Percentiles rank a stretch among this genome's conserved stretches.
Evolutionary conservation across 2,888 invertebrate genomes (phyloP).

Genomic region (Copidosoma aretas): DNA sequence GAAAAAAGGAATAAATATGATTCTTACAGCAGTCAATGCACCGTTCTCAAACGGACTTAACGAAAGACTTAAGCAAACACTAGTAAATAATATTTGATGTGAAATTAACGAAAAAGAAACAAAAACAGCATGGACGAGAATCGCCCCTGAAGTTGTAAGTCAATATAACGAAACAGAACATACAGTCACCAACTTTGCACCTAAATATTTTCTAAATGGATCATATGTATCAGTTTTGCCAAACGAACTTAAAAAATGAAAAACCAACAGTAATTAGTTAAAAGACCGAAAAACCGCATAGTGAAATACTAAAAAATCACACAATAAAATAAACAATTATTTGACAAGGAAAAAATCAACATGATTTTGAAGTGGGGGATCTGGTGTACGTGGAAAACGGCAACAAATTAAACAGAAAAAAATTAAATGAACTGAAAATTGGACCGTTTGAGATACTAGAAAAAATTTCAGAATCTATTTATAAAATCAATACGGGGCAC

Average conservation of each 20-base stretch:
- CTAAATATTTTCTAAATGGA: constrained; percentile 48
- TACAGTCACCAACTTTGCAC: constrained; percentile 46
- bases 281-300: constrained; percentile 9
- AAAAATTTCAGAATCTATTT: constrained; percentile 46
- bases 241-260: background rate
- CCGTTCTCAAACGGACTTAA: constrained; percentile 24
- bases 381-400: constrained; percentile 51
- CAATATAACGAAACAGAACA: constrained; percentile 50
- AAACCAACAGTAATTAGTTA: background rate
- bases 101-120: constrained; percentile 33
- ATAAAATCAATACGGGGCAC: constrained; percentile 39
- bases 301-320: constrained; percentile 45
- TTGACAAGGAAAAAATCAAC: constrained; percentile 47
- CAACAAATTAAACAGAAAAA: constrained; percentile 50
- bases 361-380: constrained; percentile 49
- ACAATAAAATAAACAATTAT: constrained; percentile 47
- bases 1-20: constrained; percentile 1
- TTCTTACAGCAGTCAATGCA: constrained; percentile 26
- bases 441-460: constrained; percentile 46
- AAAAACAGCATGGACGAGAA: constrained; percentile 30
- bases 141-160: constrained; percentile 36
- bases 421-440: constrained; percentile 47
- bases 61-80: constrained; percentile 15
- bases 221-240: constrained; percentile 34
- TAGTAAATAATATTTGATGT: constrained; percentile 37